phyloP scores from a whole-genome alignment of 2,888 invertebrate genomes.

The Tenthredo scrophulariae region DNA sequence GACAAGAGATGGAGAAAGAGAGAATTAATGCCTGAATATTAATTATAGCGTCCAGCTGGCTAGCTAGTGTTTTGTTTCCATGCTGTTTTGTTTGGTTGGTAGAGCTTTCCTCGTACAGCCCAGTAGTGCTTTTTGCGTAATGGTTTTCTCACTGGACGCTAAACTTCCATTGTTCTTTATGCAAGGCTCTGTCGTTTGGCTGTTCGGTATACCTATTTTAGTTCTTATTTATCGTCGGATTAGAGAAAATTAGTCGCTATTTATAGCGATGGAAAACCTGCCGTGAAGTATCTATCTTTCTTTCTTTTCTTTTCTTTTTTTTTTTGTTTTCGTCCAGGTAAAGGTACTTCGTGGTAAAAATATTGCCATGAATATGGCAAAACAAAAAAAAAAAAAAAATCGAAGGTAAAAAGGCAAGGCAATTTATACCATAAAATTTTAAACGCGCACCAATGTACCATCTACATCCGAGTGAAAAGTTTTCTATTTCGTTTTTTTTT shows the following conservation, averaged over 20 bases:
- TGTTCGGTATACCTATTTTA: neutral
- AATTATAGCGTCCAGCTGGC: constrained; percentile 49
- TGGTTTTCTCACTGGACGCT: constrained; percentile 39
- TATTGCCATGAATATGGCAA: neutral
- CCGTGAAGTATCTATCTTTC: neutral
- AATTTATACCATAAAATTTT: constrained; percentile 12
- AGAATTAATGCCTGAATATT: constrained; percentile 47
- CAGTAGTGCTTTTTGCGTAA: constrained; percentile 37
- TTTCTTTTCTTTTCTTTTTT: neutral
- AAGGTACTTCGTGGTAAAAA: neutral
- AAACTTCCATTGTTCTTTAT: constrained; percentile 35
- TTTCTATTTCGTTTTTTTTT: neutral
- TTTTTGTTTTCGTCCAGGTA: too few relatives aligned
- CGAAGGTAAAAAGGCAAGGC: neutral
- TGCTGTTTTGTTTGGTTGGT: constrained; percentile 32
- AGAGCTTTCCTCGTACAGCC: constrained; percentile 28
- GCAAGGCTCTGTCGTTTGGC: constrained; percentile 30
- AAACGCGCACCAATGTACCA: neutral
- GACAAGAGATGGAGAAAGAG: constrained; percentile 34
- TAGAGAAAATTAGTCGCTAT: constrained; percentile 25
- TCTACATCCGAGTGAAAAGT: constrained; percentile 5
- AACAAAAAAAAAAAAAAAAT: neutral
- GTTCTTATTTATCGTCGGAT: constrained; percentile 26
- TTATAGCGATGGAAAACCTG: neutral
- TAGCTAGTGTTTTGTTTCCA: constrained; percentile 50